Evolutionary conservation across 2,797 vertebrate species (phyloP).

Genomic region (Philypnodon macrostomus): DNA sequence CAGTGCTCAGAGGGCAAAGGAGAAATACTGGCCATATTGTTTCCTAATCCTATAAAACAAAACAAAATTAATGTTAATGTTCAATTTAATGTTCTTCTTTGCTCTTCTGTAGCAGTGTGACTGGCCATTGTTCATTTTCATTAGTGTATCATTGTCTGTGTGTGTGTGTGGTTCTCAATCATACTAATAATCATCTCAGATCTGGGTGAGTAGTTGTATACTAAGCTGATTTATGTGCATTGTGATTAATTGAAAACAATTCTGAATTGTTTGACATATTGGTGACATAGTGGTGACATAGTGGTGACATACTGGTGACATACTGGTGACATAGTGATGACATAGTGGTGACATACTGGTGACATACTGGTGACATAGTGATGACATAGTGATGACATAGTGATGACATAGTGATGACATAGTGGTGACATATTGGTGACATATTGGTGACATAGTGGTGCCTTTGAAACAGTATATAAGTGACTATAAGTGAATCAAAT

Average conservation of each 20-base stretch:
- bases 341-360: too few species aligned
- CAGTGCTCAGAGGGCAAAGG: constrained; percentile 65
- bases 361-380: too few species aligned
- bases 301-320: too few species aligned
- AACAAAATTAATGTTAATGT: too few species aligned
- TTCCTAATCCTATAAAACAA: constrained; percentile 13
- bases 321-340: too few species aligned
- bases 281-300: background rate
- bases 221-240: background rate
- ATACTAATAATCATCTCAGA: constrained; percentile 2
- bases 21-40: constrained; percentile 17
- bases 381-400: too few species aligned
- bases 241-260: background rate
- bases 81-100: constrained; percentile 56
- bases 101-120: constrained; percentile 43
- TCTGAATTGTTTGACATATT: background rate
- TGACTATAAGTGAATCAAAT: too few species aligned
- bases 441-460: too few species aligned
- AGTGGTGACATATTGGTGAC: too few species aligned
- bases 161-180: constrained; percentile 27
- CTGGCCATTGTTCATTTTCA: constrained; percentile 30
- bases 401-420: too few species aligned
- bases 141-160: constrained; percentile 28
- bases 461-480: too few species aligned
- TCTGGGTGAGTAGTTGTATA: constrained; percentile 13